Conservation (phyloP, 2,888 invertebrate species). For the Amblyjoppa proteus region DNA sequence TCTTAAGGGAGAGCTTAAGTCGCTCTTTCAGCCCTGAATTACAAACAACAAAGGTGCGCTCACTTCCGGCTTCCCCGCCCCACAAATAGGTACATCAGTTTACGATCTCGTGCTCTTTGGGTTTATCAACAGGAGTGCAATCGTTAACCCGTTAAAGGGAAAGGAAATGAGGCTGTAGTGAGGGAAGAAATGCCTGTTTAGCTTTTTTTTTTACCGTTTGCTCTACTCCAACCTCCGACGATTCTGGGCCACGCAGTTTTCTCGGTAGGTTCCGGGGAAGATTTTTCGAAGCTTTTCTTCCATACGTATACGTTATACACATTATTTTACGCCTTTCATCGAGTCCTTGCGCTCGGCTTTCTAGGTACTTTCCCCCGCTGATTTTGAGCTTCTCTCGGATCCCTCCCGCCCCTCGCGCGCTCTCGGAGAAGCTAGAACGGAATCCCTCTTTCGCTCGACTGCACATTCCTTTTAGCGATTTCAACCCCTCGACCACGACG, state of each 20-base stretch:
- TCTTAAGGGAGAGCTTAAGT: not conserved
- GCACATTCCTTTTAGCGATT: conserved; percentile 84
- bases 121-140: conserved; percentile 31
- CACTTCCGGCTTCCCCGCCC: not conserved
- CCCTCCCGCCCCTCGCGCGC: conserved; percentile 52
- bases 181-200: conserved; percentile 7
- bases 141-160: conserved; percentile 13
- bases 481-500: conserved; percentile 74
- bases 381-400: conserved; percentile 61
- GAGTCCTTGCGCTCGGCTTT: conserved; percentile 42
- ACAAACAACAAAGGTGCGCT: not conserved
- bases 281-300: conserved; percentile 76
- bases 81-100: conserved; percentile 1
- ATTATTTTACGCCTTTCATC: conserved; percentile 74
- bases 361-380: conserved; percentile 50
- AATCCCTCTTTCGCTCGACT: conserved; percentile 80
- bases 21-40: not conserved
- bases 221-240: conserved; percentile 22
- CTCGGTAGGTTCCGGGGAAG: conserved; percentile 68
- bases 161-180: conserved; percentile 9
- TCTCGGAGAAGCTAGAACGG: conserved; percentile 19
- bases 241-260: conserved; percentile 50
- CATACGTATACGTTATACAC: conserved; percentile 57
- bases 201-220: conserved; percentile 20
- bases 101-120: conserved; percentile 3